Evolutionary conservation across 2,113 vertebrate species (phyloP), one percentile per base, ranked within the genome.

Genomic region (Syngnathus floridae): DNA sequence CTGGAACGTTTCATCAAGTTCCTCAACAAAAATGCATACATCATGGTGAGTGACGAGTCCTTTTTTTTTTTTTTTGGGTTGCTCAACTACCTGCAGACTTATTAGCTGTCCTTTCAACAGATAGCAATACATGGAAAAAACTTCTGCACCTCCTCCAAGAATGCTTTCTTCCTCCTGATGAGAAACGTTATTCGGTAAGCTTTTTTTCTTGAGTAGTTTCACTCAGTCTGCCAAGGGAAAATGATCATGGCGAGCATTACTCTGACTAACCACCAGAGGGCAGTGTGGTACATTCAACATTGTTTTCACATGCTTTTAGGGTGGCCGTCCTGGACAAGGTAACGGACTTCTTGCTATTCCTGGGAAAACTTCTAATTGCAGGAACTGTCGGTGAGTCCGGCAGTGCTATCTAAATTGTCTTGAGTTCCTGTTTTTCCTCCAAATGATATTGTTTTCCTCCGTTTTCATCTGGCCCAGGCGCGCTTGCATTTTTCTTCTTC

Each of bases 11-110:
- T 94, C 84, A 90, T 99, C 73, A 96, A 91, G 87, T 97, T 97
- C 87, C 90, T 98, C 82, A 99, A 98, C 93, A 92, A 92, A 90
- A 98, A 99, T 66, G 95, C 97, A 38, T 99, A 97, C 84, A 94
- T 98, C 67, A 98, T 98, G 97, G 97, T 98, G 87, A 85, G 93
- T 88, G 62, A 45, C 19, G 40, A 63, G 61, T 12, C 40, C 3
- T 41, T 13, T 41, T 13, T 3, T 36, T 17, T 19, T 37, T 21
- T 31, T 60, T 13, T 64, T 41, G 2, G 26, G 26, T 31, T 31
- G 26, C 26, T 31, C 26, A 31, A 31, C 26, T 31, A 31, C 26
- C 26, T 31, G 26, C 26, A 31, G 26, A 31, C 26, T 31, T 31
- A 31, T 31, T 31, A 31, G 26, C 11, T 19, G 54, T 59, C 61